Conservation (phyloP, 2,888 invertebrate genomes). For the Drosophila paramelanica region DNA sequence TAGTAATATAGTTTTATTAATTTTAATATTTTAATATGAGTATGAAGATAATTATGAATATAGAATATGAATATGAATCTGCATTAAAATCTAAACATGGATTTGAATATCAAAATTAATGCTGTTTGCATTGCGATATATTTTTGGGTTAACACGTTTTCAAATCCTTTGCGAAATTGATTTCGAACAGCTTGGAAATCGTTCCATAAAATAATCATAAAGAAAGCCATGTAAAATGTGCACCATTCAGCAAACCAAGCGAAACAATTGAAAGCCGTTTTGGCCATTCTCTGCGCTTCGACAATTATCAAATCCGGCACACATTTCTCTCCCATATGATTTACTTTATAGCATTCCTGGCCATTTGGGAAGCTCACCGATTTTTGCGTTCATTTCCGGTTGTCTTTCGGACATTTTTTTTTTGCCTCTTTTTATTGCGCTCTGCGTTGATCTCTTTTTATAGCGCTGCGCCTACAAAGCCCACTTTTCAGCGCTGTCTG, state of each 20-base stretch:
- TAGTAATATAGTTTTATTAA: too few species aligned
- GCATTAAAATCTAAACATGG: not conserved
- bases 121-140: not conserved
- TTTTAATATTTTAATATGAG: not conserved
- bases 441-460: constrained; percentile 64
- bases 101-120: not conserved
- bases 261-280: constrained; percentile 20
- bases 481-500: constrained; percentile 34
- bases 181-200: not conserved
- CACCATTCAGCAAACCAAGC: constrained; percentile 3
- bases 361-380: constrained; percentile 40
- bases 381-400: constrained; percentile 42
- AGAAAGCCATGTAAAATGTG: constrained; percentile 2
- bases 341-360: constrained; percentile 52
- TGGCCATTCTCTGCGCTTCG: constrained; percentile 8
- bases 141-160: not conserved
- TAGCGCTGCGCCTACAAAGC: constrained; percentile 43
- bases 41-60: not conserved
- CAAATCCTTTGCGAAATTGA: constrained; percentile 5
- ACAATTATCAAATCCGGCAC: constrained; percentile 63
- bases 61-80: not conserved
- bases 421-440: constrained; percentile 48
- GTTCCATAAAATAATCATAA: constrained; percentile 2
- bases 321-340: constrained; percentile 38
- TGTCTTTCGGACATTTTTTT: not conserved